Evolutionary conservation across 2,888 invertebrate genomes (phyloP), one percentile per base, ranked within the genome.

Genomic region (Hecatera dysodea): DNA sequence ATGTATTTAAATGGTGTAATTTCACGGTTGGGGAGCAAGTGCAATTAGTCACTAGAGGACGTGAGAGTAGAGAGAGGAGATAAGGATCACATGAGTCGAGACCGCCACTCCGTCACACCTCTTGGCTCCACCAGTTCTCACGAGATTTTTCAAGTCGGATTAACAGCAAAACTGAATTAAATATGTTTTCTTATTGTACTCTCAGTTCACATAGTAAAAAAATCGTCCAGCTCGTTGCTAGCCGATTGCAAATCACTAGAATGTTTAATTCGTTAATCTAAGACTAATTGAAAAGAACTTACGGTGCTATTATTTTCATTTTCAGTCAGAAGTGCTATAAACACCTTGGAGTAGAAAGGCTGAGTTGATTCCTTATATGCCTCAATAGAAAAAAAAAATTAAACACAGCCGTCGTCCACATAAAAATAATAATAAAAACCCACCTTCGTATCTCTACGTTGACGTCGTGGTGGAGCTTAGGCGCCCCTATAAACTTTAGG

Each of bases 1-100:
- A 89, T 88, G 88, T 90, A 88, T 91, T 90, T 91, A 91, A 91
- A 91, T 89, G 89, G 89, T 88, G 91, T 94, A 92, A 94, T 95
- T 94, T 94, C 92, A 93, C 88, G 94, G 93, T 87, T 86, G 88
- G 86, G 91, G 92, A 88, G 86, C 91, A 87, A 82, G 84, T 72
- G 92, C 92, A 94, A 95, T 94, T 94, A 95, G 93, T 92, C 89
- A 89, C 85, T 87, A 82, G 87, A 89, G 90, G 89, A 93, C 91
- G 93, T 93, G 93, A 94, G 93, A 92, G 93, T 89, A 84, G 86
- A 86, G 67, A 85, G 80, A 76, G 85, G 86, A 87, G 90, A 89
- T 88, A 85, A 77, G 91, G 73, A 93, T 93, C 93, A 74, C 73
- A 72, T 70, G 76, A 77, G 78, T 33, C 84, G 81, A 84, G 81